phyloP scores from a whole-genome alignment of 2,113 vertebrate genomes.

The Chauna torquata region DNA sequence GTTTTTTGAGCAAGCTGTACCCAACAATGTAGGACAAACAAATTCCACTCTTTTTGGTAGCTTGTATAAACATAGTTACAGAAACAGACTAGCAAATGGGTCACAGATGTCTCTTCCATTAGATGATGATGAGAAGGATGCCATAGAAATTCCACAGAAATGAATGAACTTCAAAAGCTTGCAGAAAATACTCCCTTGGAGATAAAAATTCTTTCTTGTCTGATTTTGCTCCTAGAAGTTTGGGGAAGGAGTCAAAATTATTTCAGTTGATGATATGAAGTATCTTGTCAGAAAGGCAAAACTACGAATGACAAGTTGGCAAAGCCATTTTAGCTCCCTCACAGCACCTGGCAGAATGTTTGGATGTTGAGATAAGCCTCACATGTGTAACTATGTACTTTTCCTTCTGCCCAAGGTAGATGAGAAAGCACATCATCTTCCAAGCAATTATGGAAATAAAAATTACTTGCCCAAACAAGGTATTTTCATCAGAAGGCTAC shows the following conservation, averaged over 20 bases:
- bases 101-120: not conserved
- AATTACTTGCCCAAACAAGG: not conserved
- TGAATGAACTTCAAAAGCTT: not conserved
- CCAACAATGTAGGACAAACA: not conserved
- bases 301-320: not conserved
- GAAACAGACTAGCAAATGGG: not conserved
- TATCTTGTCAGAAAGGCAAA: not conserved
- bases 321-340: not conserved
- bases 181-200: not conserved
- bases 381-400: not conserved
- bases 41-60: not conserved
- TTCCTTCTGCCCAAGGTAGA: not conserved
- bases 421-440: not conserved
- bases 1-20: not conserved
- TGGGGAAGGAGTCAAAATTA: not conserved
- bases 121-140: not conserved
- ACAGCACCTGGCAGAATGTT: not conserved
- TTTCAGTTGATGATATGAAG: not conserved
- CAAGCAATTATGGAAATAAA: not conserved
- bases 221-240: not conserved
- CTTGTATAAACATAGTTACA: not conserved
- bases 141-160: not conserved
- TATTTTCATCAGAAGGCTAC: not conserved
- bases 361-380: not conserved
- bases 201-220: not conserved